phyloP scores from a whole-genome alignment of 2,113 vertebrate genomes.

The Echinops telfairi region DNA sequence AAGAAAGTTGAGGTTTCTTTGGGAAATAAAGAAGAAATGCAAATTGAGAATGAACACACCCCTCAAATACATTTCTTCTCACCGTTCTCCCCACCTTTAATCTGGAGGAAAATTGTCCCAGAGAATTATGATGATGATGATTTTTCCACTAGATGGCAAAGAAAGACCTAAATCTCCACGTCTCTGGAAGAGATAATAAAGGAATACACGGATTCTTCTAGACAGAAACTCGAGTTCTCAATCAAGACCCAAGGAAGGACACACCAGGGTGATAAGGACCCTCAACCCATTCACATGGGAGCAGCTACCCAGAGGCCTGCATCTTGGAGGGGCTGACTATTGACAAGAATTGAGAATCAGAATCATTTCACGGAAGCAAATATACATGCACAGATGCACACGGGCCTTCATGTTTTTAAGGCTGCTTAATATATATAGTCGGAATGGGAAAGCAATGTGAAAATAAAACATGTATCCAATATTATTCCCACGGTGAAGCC shows the following conservation, averaged over 20 bases:
- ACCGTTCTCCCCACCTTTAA: neutral
- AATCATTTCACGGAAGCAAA: neutral
- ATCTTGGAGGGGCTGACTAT: neutral
- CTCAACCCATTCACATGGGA: neutral
- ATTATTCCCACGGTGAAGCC: neutral
- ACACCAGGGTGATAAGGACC: neutral
- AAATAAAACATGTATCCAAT: neutral
- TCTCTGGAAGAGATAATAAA: neutral
- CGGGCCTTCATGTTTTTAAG: neutral
- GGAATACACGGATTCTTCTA: neutral
- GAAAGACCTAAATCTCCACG: neutral
- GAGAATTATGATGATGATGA: neutral
- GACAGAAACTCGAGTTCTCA: neutral
- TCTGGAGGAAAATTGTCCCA: slow-evolving; percentile 9
- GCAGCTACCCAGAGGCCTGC: neutral
- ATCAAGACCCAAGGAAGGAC: neutral
- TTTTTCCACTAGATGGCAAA: neutral
- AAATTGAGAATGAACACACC: neutral
- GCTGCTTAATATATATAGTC: neutral
- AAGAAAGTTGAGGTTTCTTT: neutral
- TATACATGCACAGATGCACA: neutral
- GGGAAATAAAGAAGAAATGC: neutral
- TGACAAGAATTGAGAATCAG: neutral
- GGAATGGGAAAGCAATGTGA: neutral
- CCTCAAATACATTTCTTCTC: neutral